Conservation (phyloP, 2,797 vertebrate species). For the Pelodytes ibericus region DNA sequence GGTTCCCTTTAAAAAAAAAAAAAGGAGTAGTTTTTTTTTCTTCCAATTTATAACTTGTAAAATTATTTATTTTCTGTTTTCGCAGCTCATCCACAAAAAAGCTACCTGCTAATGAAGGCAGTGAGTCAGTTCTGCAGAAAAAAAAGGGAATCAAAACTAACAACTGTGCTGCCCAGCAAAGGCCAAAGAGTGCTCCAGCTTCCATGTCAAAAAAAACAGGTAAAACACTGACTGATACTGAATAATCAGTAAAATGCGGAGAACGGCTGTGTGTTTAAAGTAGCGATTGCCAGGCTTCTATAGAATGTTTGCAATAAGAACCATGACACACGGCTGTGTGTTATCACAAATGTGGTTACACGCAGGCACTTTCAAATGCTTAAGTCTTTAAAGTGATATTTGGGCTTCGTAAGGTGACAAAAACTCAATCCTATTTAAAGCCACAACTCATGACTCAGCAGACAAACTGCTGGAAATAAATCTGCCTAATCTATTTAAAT, state of each 20-base stretch:
- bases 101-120: constrained; percentile 68
- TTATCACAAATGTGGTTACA: not conserved
- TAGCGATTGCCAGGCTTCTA: too few relatives aligned
- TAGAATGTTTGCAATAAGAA: not conserved
- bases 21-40: too few relatives aligned
- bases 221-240: constrained; percentile 62
- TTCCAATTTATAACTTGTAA: not conserved
- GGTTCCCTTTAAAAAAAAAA: too few relatives aligned
- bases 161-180: constrained; percentile 71
- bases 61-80: constrained; percentile 47
- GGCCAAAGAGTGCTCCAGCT: constrained; percentile 72
- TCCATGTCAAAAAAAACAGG: constrained; percentile 75
- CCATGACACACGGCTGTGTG: not conserved
- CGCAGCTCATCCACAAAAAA: constrained; percentile 71
- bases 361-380: not conserved
- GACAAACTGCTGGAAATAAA: not conserved
- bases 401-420: not conserved
- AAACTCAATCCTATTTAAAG: not conserved
- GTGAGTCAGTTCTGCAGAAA: constrained; percentile 72
- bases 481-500: constrained; percentile 25
- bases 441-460: not conserved
- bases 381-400: not conserved
- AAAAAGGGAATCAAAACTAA: constrained; percentile 69
- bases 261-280: too few relatives aligned
- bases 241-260: too few relatives aligned